Evolutionary conservation across 2,888 invertebrate genomes (phyloP), one percentile per base, ranked within the genome.

Genomic region (Deilephila elpenor): DNA sequence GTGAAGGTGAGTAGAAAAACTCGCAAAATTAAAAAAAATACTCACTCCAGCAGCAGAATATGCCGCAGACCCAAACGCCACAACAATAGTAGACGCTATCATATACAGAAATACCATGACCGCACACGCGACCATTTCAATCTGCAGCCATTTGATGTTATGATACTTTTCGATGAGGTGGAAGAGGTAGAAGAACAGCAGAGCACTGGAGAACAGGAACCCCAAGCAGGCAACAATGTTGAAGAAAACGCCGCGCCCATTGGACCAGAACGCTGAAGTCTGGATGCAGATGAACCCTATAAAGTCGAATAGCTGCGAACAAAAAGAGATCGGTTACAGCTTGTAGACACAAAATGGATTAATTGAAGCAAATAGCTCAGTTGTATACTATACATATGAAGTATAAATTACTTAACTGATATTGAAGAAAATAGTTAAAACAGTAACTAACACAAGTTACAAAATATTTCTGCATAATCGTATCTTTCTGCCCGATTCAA

Each of bases 81-180:
- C 96, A 5, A 96, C 96, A 73, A 98, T 95, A 17, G 96, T 95
- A 0, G 98, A 96, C 0, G 97, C 97, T 71, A 98, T 96, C 77
- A 98, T 92, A 84, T 97, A 97, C 80, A 97, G 95, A 70, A 96
- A 91, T 8, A 96, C 94, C 96, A 97, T 96, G 14, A 96, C 80
- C 0, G 95, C 95, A 84, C 96, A 97, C 83, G 95, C 97, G n/a
- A 96, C 91, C 87, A 98, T 95, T 91, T 98, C 98, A 78, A 97
- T 96, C 88, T 97, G 97, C 75, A 98, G 91, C 98, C 98, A 98
- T 32, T 98, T 98, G 79, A 98, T 95, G 85, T 96, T 96, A 85
- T 96, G 96, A 82, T 97, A 96, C 84, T 97, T 97, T 89, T 98
- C 98, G 67, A 98, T 96, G 6, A 98, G 91, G 86, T 98, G 98